Conservation (phyloP, 2,113 vertebrate species). For the Platichthys flesus region DNA sequence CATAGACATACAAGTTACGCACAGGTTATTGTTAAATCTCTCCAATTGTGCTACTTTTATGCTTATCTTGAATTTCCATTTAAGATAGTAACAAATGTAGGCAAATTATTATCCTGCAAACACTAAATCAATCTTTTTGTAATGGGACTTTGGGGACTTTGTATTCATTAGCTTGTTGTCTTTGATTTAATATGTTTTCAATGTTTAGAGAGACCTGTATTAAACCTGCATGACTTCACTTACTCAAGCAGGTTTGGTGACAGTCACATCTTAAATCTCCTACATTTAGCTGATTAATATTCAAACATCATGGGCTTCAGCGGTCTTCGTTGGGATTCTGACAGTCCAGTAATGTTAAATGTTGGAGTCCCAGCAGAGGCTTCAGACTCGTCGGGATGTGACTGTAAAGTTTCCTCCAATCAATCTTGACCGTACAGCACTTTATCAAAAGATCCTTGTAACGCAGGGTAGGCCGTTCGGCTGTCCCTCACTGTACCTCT, state of each 20-base stretch:
- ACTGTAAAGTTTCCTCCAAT: not conserved
- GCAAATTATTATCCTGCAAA: too few relatives aligned
- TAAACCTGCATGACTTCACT: not conserved
- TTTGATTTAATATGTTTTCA: conserved; percentile 5
- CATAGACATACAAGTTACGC: not conserved
- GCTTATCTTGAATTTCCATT: not conserved
- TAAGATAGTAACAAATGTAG: too few relatives aligned
- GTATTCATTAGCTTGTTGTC: not conserved
- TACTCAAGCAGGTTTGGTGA: not conserved
- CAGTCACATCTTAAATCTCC: not conserved
- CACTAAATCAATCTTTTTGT: too few relatives aligned
- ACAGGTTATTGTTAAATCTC: not conserved
- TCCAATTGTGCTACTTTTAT: not conserved
- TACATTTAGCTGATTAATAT: not conserved
- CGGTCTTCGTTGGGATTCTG: not conserved
- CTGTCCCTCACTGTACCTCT: not conserved
- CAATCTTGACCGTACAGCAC: conserved; percentile 1
- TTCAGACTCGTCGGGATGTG: not conserved
- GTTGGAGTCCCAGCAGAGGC: not conserved
- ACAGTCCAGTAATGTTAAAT: not conserved
- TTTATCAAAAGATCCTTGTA: conserved; percentile 6
- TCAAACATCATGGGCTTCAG: not conserved
- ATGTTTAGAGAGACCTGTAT: not conserved
- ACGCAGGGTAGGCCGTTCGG: too few relatives aligned
- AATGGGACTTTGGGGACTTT: not conserved